Base-by-base conservation (phyloP, 2,888 invertebrate species). In the Pasiphila rectangulata region DNA sequence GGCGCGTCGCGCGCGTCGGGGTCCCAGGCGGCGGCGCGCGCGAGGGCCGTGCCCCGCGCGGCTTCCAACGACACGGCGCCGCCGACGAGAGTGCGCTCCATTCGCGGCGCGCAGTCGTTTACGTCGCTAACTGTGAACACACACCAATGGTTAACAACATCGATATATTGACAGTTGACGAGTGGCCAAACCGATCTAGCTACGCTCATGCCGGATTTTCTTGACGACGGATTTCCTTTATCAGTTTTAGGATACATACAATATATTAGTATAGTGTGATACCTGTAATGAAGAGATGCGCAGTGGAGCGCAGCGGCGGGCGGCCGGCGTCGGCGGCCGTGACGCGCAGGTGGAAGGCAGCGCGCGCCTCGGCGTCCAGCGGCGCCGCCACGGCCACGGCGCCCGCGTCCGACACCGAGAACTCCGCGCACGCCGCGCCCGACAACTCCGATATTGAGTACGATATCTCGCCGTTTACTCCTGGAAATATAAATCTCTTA, bases 71-170 rank as follows among this genome's bases (percentile, higher is more conserved):
- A 96, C 45, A 97, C 89, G 38, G 91, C 90, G 72, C 94, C 95
- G 41, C 92, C 91, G 77, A 96, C 95, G 17, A 95, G 93, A 10
- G 91, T 90, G 67, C 95, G 94, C 73, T 96, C 95, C 83, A 97
- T 94, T 69, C 92, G 92, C 15, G 98, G 98, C 36, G 95, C 92
- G 75, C 95, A 96, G 85, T 98, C 98, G 83, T 98, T 98, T 85
- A 96, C 93, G 84, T 98, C 97, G 56, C 93, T 87, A 51, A 98
- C 96, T 91, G 77, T 4, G 72, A 68, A 16, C 9, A 15, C 13
- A 27, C 3, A 27, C n/a, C n/a, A n/a, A n/a, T n/a, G n/a, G n/a
- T n/a, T n/a, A n/a, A n/a, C n/a, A n/a, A n/a, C n/a, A n/a, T n/a
- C n/a, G n/a, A n/a, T n/a, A n/a, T n/a, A n/a, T n/a, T n/a, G n/a